Conservation (phyloP, 2,113 vertebrate genomes). For the Mystacornis crossleyi region DNA sequence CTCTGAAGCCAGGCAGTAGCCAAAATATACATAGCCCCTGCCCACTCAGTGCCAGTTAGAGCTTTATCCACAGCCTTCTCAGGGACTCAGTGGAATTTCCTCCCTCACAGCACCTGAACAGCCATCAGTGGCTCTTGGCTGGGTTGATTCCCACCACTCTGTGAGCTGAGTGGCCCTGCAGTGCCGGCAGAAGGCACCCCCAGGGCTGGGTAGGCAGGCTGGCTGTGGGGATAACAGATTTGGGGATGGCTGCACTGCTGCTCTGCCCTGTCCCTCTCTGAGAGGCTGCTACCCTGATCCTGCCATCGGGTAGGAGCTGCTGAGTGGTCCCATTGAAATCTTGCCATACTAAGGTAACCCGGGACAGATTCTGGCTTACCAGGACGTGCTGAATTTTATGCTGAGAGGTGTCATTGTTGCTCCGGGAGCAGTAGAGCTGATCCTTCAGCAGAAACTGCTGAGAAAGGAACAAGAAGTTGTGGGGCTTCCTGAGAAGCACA, state of each 20-base stretch:
- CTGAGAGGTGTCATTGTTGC: neutral
- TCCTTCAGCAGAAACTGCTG: neutral
- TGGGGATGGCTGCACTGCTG: neutral
- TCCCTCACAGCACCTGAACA: neutral
- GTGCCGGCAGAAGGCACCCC: neutral
- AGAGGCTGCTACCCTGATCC: neutral
- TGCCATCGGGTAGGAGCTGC: neutral
- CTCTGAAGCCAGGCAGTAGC: neutral
- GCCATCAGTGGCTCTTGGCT: neutral
- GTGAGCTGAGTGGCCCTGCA: neutral
- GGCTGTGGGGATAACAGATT: too few species aligned
- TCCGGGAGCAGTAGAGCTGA: neutral
- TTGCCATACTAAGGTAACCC: neutral
- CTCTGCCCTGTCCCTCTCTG: neutral
- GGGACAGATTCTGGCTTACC: neutral
- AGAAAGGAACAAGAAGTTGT: neutral
- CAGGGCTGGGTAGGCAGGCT: neutral
- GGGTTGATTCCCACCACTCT: neutral
- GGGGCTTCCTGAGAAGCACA: neutral
- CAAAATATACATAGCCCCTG: neutral
- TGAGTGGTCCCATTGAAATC: neutral
- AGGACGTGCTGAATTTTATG: neutral
- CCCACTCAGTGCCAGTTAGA: neutral
- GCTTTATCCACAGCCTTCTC: neutral
- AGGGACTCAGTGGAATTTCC: neutral